phyloP scores from a whole-genome alignment of 2,113 vertebrate species.

The Pygoscelis adeliae region DNA sequence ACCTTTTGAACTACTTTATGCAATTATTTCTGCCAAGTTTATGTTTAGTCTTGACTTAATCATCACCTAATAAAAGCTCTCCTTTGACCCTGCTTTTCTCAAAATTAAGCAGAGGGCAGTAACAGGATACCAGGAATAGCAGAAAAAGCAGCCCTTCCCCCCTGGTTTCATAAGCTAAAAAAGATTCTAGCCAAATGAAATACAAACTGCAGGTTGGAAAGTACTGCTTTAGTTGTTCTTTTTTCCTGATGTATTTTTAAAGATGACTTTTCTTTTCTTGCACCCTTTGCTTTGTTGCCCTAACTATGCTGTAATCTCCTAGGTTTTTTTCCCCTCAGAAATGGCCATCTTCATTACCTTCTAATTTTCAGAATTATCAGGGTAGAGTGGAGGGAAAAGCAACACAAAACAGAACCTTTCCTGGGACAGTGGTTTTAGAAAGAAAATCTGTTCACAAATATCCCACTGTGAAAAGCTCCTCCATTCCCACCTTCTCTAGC shows the following conservation, averaged over 20 bases:
- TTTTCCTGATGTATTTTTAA: not conserved
- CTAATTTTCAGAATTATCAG: not conserved
- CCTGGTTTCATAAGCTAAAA: not conserved
- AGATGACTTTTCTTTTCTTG: not conserved
- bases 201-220: not conserved
- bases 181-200: not conserved
- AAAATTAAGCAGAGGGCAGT: not conserved
- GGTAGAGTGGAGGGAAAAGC: not conserved
- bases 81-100: conserved; percentile 24
- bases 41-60: conserved; percentile 44
- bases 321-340: not conserved
- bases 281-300: not conserved
- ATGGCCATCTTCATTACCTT: not conserved
- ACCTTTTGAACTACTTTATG: not conserved
- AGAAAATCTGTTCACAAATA: not conserved
- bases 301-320: not conserved
- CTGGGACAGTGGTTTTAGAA: not conserved
- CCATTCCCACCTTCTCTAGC: not conserved
- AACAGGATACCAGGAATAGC: conserved; percentile 29
- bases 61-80: conserved; percentile 40
- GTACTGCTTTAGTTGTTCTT: not conserved
- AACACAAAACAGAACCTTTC: not conserved
- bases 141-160: conserved; percentile 5
- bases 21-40: conserved; percentile 48
- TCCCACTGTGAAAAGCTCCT: not conserved